Evolutionary conservation across 1,140 invertebrate genomes (phyloP).

Genomic region (Saccostrea glomerata): DNA sequence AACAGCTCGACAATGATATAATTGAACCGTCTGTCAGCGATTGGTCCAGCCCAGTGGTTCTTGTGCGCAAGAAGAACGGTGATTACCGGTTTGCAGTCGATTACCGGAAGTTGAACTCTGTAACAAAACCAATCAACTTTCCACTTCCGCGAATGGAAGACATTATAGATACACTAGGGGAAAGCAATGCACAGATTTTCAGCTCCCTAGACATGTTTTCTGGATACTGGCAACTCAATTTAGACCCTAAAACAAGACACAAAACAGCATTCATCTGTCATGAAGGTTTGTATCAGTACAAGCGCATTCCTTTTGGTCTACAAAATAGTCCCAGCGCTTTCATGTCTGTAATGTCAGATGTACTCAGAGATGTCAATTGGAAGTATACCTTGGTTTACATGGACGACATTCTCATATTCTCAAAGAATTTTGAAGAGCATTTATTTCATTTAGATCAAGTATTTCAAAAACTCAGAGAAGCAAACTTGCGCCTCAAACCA

Average conservation of each 20-base stretch:
- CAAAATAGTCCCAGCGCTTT: no score
- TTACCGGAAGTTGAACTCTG: constrained; percentile 57
- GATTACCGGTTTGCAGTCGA: constrained; percentile 57
- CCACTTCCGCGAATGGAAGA: constrained; percentile 59
- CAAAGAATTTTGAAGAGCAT: no score
- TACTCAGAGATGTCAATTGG: no score
- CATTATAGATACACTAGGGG: constrained; percentile 55
- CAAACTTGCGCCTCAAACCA: no score
- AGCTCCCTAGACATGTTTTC: constrained; percentile 48
- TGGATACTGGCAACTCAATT: constrained; percentile 38
- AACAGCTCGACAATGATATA: constrained; percentile 41
- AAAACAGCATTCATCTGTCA: constrained; percentile 63
- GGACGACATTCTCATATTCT: no score
- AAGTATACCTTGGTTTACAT: no score
- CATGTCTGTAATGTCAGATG: no score
- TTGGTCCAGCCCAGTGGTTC: constrained; percentile 56
- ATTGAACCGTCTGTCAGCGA: constrained; percentile 51
- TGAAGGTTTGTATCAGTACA: constrained; percentile 53
- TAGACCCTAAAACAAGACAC: constrained; percentile 52
- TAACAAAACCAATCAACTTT: constrained; percentile 49
- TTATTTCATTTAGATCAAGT: no score
- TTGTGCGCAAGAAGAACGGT: constrained; percentile 59
- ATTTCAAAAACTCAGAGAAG: no score
- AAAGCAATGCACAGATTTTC: constrained; percentile 52
- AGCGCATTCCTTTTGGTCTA: background rate